Conservation (phyloP, 2,113 vertebrate genomes). For the Calidris pugnax region DNA sequence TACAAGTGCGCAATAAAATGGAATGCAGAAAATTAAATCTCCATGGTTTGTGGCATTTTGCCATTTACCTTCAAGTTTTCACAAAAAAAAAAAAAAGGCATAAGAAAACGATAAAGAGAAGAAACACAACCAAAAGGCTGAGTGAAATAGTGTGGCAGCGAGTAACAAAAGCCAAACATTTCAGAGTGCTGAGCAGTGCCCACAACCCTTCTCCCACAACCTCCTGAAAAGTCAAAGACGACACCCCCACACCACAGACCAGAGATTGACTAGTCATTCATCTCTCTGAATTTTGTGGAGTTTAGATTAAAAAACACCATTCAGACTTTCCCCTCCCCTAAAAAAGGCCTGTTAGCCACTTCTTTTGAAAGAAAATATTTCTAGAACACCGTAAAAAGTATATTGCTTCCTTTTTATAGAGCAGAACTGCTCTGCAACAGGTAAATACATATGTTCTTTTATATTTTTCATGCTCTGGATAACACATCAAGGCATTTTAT, state of each 20-base stretch:
- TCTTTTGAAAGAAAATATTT: neutral
- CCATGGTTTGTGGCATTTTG: neutral
- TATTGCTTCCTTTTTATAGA: neutral
- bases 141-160: neutral
- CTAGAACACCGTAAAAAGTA: neutral
- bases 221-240: neutral
- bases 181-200: neutral
- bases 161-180: neutral
- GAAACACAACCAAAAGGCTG: neutral
- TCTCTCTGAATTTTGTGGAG: neutral
- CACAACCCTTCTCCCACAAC: neutral
- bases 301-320: neutral
- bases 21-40: constrained; percentile 57
- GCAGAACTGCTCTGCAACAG: neutral
- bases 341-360: neutral
- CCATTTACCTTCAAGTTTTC: constrained; percentile 23
- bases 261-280: neutral
- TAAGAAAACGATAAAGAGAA: neutral
- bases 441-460: neutral
- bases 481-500: neutral
- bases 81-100: neutral
- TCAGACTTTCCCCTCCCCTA: neutral
- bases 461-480: neutral
- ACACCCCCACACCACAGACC: neutral
- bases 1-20: neutral